Conservation (phyloP, 2,797 vertebrate genomes). For the Ataeniobius toweri region DNA sequence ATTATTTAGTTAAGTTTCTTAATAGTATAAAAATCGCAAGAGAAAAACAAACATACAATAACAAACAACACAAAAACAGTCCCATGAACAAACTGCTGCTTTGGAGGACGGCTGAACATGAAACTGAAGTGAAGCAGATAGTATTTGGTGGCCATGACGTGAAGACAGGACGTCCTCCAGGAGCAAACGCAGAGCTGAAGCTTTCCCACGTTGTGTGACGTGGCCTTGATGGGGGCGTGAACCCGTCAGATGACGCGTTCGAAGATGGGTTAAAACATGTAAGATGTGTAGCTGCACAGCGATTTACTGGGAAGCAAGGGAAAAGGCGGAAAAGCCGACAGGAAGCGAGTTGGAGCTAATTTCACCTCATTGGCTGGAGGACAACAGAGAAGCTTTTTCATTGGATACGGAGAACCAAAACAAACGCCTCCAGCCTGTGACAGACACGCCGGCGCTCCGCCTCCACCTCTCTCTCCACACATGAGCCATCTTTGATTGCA, state of each 20-base stretch:
- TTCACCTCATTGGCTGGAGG: slow-evolving; percentile 42
- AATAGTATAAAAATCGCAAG: not conserved
- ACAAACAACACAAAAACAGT: not conserved
- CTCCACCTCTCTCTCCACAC: not conserved
- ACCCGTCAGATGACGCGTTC: not conserved
- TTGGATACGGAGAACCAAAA: slow-evolving; percentile 59
- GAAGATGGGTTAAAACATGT: not conserved
- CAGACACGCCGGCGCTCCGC: slow-evolving; percentile 17
- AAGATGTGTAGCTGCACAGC: not conserved
- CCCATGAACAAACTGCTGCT: not conserved
- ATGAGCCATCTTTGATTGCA: slow-evolving; percentile 9
- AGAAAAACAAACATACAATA: not conserved
- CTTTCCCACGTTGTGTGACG: slow-evolving; percentile 2
- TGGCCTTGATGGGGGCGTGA: not conserved
- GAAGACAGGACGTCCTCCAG: not conserved
- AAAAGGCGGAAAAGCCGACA: slow-evolving; percentile 10
- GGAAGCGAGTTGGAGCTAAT: slow-evolving; percentile 23
- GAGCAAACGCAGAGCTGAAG: not conserved
- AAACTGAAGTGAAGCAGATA: not conserved
- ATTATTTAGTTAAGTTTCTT: not conserved
- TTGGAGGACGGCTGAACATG: not conserved
- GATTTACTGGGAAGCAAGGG: not conserved
- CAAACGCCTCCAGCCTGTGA: slow-evolving; percentile 47
- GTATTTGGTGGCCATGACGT: not conserved
- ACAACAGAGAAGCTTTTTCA: slow-evolving; percentile 2